A percentile compares a stretch with the other conserved stretches of the same genome.
These are phyloP conservation scores for Prinia subflava DNA, from an alignment of 2,113 vertebrate species.

Conservation along the genomic window DNA sequence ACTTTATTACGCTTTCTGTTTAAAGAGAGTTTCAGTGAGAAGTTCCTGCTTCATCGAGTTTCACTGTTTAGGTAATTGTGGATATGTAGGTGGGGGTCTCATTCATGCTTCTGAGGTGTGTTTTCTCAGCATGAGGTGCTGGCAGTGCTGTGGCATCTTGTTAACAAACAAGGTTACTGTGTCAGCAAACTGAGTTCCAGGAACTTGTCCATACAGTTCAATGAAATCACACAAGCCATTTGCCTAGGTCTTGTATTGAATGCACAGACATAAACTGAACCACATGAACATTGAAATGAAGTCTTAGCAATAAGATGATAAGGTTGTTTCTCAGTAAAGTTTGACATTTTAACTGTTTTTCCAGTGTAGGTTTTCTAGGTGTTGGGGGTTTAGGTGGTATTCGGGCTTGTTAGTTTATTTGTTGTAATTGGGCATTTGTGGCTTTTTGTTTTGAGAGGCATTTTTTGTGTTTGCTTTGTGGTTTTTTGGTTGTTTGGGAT, in stretches of 20 bases:
- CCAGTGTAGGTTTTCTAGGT: accelerated
- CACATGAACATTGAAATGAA: not conserved
- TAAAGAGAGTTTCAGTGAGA: not conserved
- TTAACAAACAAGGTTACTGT: not conserved
- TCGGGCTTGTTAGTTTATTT: not conserved
- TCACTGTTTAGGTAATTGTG: not conserved
- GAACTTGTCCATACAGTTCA: not conserved
- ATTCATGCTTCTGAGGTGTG: not conserved
- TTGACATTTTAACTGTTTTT: not conserved
- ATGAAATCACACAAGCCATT: not conserved
- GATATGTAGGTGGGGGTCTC: not conserved
- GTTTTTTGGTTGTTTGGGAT: not conserved
- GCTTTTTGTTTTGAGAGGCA: not conserved
- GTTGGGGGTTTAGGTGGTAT: not conserved
- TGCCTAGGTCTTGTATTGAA: not conserved
- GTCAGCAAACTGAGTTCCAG: not conserved
- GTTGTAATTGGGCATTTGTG: not conserved
- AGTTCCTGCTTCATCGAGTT: not conserved
- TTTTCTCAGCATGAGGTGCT: not conserved
- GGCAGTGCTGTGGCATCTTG: not conserved
- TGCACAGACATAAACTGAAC: not conserved
- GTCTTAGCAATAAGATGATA: not conserved
- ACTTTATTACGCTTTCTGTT: not conserved
- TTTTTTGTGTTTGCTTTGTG: not conserved
- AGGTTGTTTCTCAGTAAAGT: not conserved